A percentile compares a stretch with the other conserved stretches of the same genome.
These are phyloP conservation scores for Phylloscopus trochiloides DNA, from an alignment of 2,113 vertebrate genomes.

Conservation along the genomic window DNA sequence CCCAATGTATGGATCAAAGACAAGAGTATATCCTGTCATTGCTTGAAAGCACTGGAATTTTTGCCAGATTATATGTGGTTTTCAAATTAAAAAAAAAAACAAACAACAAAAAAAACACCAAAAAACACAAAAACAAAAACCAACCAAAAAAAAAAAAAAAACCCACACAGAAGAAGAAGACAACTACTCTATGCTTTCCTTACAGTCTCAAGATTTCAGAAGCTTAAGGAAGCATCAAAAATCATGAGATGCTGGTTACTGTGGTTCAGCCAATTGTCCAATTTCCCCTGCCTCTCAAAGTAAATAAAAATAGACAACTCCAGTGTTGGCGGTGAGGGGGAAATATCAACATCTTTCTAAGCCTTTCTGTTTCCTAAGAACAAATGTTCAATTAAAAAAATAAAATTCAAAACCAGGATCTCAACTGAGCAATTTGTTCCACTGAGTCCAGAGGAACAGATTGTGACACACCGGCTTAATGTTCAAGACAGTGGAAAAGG, in stretches of 20 bases:
- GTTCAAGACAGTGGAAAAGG: background rate
- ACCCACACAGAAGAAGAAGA: background rate
- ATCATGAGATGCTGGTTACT: background rate
- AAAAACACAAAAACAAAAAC: too few relatives aligned
- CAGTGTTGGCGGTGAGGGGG: background rate
- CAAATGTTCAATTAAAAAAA: background rate
- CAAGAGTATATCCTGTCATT: background rate
- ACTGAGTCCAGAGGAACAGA: background rate
- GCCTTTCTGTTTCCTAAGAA: background rate
- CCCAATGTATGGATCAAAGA: conserved; percentile 8
- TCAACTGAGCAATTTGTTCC: background rate
- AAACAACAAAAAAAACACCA: too few relatives aligned
- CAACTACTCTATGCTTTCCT: background rate
- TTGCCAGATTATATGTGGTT: background rate
- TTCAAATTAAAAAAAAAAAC: background rate
- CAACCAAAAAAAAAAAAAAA: too few relatives aligned
- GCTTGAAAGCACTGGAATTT: background rate
- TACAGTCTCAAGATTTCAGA: background rate
- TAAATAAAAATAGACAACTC: conserved; percentile 49
- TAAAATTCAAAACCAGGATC: background rate
- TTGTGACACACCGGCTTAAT: background rate
- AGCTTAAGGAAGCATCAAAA: conserved; percentile 27
- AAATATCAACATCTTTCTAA: background rate
- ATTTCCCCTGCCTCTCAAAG: background rate
- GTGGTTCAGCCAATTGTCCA: background rate